phyloP scores from a whole-genome alignment of 2,888 invertebrate species.

The Caenorhabditis becei region DNA sequence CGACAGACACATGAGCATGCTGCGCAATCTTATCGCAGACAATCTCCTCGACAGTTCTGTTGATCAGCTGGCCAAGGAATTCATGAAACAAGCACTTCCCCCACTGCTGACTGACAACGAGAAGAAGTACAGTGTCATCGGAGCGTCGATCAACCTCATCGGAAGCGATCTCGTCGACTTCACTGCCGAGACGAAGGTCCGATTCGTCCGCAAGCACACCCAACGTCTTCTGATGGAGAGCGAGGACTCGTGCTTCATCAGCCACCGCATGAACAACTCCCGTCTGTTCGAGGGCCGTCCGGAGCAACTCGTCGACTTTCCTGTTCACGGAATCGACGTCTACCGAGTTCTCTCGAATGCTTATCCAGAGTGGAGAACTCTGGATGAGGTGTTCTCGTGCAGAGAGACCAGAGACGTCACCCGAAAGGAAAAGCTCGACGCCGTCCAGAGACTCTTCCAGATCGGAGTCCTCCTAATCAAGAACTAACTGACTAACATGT shows the following conservation, averaged over 20 bases:
- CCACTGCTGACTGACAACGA: conserved; percentile 84
- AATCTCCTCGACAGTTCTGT: conserved; percentile 88
- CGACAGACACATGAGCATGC: conserved; percentile 68
- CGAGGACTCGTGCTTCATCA: conserved; percentile 72
- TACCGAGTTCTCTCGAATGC: conserved; percentile 54
- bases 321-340: conserved; percentile 55
- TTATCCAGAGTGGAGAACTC: conserved; percentile 74
- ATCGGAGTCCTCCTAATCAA: conserved; percentile 60
- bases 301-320: conserved; percentile 71
- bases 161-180: conserved; percentile 60
- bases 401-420: conserved; percentile 28
- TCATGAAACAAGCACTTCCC: conserved; percentile 91
- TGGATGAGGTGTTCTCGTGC: conserved; percentile 53
- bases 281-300: conserved; percentile 72
- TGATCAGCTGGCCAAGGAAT: conserved; percentile 91
- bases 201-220: conserved; percentile 75
- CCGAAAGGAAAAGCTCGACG: conserved; percentile 42
- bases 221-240: conserved; percentile 77
- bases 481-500: conserved; percentile 30
- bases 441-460: conserved; percentile 51
- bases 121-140: conserved; percentile 60
- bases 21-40: conserved; percentile 62
- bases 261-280: conserved; percentile 77
- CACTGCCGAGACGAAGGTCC: conserved; percentile 66
- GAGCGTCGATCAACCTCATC: conserved; percentile 49